These are phyloP conservation scores for Myotis yumanensis DNA, from an alignment of 2,113 vertebrate species.

Conservation along the genomic window DNA sequence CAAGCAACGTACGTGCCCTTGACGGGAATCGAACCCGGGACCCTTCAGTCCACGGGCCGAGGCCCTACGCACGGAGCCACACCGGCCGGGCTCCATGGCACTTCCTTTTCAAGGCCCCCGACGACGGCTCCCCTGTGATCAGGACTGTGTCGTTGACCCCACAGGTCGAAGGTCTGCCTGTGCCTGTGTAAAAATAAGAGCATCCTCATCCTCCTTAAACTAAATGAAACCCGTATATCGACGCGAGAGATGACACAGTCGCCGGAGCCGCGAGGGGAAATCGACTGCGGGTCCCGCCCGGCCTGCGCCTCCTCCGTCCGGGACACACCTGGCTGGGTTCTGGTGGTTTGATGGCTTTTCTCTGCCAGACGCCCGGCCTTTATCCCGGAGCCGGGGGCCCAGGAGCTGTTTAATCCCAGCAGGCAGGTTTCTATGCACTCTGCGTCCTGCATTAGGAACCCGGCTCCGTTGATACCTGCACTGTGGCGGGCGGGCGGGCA, in stretches of 20 bases:
- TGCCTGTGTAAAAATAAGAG: neutral
- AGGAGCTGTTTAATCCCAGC: slow-evolving; percentile 64
- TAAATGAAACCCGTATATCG: neutral
- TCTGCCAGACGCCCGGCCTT: slow-evolving; percentile 25
- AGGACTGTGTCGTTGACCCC: neutral
- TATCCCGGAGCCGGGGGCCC: neutral
- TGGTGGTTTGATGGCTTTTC: slow-evolving; percentile 19
- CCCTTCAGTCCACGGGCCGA: no score
- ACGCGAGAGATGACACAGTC: neutral
- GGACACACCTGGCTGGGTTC: neutral
- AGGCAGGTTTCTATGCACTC: slow-evolving; percentile 57
- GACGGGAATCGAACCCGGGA: no score
- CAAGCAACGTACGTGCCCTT: no score
- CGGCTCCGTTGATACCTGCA: slow-evolving; percentile 37
- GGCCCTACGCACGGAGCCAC: no score
- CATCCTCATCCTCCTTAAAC: neutral
- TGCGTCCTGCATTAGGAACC: slow-evolving; percentile 58
- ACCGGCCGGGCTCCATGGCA: no score
- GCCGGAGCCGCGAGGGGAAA: neutral
- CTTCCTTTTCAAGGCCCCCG: neutral
- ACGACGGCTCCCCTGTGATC: neutral
- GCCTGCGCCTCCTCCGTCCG: neutral
- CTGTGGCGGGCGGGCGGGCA: rapidly evolving
- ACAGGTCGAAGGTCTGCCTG: neutral
- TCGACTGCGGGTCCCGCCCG: neutral